Evolutionary conservation across 2,113 vertebrate species (phyloP).

Genomic region (Halcyon senegalensis): DNA sequence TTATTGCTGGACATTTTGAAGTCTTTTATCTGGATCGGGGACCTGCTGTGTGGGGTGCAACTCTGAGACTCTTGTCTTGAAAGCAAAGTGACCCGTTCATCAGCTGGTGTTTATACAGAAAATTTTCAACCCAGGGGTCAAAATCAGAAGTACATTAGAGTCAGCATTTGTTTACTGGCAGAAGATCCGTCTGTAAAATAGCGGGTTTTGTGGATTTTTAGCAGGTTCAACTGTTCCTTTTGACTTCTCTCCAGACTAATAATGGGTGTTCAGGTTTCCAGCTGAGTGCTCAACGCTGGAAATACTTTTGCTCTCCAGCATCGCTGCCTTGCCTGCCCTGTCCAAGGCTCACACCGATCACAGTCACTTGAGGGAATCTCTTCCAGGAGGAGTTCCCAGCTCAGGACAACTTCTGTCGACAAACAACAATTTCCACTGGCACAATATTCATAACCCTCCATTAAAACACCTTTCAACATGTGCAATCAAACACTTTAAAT

Average conservation of each 20-base stretch:
- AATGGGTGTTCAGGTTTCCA: constrained; percentile 5
- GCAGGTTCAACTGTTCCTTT: constrained; percentile 27
- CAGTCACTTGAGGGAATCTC: neutral
- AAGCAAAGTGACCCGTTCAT: constrained; percentile 46
- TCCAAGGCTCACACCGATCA: neutral
- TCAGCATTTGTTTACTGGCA: constrained; percentile 46
- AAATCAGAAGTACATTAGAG: constrained; percentile 54
- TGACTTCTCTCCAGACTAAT: constrained; percentile 37
- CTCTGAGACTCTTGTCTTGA: constrained; percentile 8
- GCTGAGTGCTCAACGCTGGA: constrained; percentile 9
- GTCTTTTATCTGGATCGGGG: constrained; percentile 39
- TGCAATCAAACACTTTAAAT: neutral
- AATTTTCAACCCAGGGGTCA: constrained; percentile 50
- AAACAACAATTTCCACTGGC: neutral
- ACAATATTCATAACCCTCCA: neutral
- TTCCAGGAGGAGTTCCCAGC: neutral
- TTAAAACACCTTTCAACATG: neutral
- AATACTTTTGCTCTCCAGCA: neutral
- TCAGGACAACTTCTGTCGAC: neutral
- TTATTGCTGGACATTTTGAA: constrained; percentile 49
- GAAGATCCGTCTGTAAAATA: constrained; percentile 43
- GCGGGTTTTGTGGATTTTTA: neutral
- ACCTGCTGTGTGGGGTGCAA: constrained; percentile 27
- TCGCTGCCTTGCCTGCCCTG: neutral
- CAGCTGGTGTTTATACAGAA: constrained; percentile 50